Conservation (phyloP, 2,888 invertebrate genomes). For the Neocrepidodera transversa region DNA sequence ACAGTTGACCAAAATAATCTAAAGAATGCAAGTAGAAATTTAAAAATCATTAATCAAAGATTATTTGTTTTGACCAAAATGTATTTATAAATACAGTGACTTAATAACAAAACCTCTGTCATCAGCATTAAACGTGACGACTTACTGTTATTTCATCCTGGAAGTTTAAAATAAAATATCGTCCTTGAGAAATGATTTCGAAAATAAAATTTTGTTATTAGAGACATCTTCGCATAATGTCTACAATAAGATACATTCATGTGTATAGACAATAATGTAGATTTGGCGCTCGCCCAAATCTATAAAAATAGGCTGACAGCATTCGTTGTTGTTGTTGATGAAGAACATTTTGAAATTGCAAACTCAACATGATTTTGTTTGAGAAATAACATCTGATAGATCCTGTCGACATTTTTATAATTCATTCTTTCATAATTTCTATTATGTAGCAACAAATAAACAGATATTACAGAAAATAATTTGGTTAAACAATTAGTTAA, state of each 20-base stretch:
- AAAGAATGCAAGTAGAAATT: too few relatives aligned
- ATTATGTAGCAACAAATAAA: too few relatives aligned
- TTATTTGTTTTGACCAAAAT: too few relatives aligned
- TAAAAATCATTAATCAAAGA: too few relatives aligned
- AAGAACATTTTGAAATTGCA: conserved; percentile 20
- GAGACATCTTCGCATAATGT: conserved; percentile 26
- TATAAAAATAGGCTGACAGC: conserved; percentile 36
- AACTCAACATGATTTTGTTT: conserved; percentile 18
- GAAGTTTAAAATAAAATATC: conserved; percentile 19
- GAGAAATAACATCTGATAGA: conserved; percentile 13
- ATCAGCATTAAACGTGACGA: conserved; percentile 12
- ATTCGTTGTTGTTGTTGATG: conserved; percentile 33
- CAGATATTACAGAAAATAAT: too few relatives aligned
- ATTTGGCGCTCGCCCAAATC: conserved; percentile 30
- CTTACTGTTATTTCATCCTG: not conserved
- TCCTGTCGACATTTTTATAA: too few relatives aligned
- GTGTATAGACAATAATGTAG: conserved; percentile 23
- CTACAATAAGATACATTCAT: conserved; percentile 26
- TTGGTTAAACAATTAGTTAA: too few relatives aligned
- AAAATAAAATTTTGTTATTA: conserved; percentile 23
- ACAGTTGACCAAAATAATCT: too few relatives aligned
- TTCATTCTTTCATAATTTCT: too few relatives aligned
- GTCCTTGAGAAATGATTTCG: conserved; percentile 24
- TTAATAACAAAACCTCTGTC: conserved; percentile 11
- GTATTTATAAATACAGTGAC: too few relatives aligned